phyloP scores from a whole-genome alignment of 1,140 invertebrate genomes.

The Drosophila parabipectinata region DNA sequence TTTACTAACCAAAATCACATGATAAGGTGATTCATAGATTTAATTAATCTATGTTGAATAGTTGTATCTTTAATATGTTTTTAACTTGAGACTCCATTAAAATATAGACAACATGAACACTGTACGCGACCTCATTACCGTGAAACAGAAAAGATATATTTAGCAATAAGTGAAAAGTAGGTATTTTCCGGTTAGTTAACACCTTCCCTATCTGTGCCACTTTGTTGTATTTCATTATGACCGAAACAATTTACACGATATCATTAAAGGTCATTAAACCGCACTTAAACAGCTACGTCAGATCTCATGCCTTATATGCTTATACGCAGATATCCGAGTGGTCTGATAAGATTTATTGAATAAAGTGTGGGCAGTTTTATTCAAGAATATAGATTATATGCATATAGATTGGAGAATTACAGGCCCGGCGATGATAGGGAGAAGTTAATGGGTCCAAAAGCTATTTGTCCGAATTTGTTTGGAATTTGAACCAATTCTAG shows the following conservation, averaged over 20 bases:
- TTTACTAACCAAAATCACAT: too few species aligned
- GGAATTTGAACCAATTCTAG: conserved; percentile 28
- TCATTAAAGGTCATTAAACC: conserved; percentile 9
- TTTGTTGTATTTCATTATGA: conserved; percentile 6
- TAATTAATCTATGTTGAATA: too few species aligned
- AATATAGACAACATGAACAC: too few species aligned
- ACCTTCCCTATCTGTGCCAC: not conserved
- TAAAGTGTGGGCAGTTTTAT: not conserved
- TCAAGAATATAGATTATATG: not conserved
- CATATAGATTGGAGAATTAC: conserved; percentile 5
- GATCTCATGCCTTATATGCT: conserved; percentile 1
- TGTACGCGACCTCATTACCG: too few species aligned
- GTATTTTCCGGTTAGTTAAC: not conserved
- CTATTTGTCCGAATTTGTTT: conserved; percentile 19
- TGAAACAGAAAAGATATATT: too few species aligned
- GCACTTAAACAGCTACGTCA: conserved; percentile 3
- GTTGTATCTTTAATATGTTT: too few species aligned
- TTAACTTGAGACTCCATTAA: too few species aligned
- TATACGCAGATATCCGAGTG: not conserved
- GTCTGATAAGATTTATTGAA: conserved; percentile 17
- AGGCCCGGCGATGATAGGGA: not conserved
- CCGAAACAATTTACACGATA: conserved; percentile 7
- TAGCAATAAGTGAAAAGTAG: not conserved
- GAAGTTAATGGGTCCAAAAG: not conserved
- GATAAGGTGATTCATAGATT: too few species aligned